A percentile compares a stretch with the other conserved stretches of the same genome.
Conservation (phyloP, 2,888 invertebrate species). For the Phengaris arion region DNA sequence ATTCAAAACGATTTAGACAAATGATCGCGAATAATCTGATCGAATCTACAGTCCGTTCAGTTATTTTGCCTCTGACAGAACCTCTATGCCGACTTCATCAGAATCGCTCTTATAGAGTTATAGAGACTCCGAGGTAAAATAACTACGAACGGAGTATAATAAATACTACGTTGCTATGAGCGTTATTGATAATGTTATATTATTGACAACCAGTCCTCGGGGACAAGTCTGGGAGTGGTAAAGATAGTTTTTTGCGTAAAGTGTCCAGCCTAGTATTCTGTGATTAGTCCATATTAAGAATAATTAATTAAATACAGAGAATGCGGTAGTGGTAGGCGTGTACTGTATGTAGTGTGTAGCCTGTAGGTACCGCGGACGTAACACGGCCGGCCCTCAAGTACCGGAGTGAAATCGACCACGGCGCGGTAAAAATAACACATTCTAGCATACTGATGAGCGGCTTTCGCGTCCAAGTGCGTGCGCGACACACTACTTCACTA, state of each 20-base stretch:
- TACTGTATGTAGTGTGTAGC: not conserved
- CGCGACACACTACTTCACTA: not conserved
- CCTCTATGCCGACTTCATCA: too few species aligned
- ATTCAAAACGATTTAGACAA: not conserved
- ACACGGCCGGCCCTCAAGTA: not conserved
- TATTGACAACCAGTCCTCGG: not conserved
- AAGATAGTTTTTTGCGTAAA: not conserved
- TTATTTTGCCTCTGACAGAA: too few species aligned
- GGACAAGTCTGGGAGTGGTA: not conserved
- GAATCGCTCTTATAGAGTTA: too few species aligned
- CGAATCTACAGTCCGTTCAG: too few species aligned
- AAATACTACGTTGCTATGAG: too few species aligned
- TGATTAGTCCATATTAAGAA: not conserved
- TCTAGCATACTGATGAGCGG: slow-evolving; percentile 9
- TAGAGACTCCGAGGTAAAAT: too few species aligned
- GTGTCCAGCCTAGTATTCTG: not conserved
- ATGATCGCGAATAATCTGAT: not conserved
- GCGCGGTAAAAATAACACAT: slow-evolving; percentile 7
- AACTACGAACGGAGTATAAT: too few species aligned
- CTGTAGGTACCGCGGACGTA: not conserved
- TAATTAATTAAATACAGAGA: not conserved
- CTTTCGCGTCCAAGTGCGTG: not conserved
- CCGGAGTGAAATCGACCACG: not conserved
- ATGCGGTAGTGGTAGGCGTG: not conserved
- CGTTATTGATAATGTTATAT: too few species aligned